Evolutionary conservation across 2,888 invertebrate species (phyloP), one percentile per base, ranked within the genome.

Genomic region (Folsomia manolachei): DNA sequence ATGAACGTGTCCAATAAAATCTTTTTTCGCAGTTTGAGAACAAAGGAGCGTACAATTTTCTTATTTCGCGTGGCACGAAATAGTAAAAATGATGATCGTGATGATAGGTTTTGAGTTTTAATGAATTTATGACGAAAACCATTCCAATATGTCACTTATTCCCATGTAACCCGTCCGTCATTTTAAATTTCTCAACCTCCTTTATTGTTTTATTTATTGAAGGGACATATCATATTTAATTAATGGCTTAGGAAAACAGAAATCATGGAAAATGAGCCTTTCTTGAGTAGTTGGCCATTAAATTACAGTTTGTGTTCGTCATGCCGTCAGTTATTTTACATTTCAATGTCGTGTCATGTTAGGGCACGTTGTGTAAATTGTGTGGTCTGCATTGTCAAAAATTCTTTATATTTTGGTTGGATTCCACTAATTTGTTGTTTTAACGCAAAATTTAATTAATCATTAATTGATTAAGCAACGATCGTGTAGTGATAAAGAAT

Each of bases 61-160:
- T 7, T 19, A 56, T 19, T 56, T 56, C n/a, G 18, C 18, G n/a
- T n/a, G n/a, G n/a, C 19, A 56, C 18, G 56, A 56, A 18, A 56
- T 21, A 21, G 21, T 14, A 56, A 18, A 11, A 11, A 11, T 51
- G 51, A 51, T 51, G 26, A 19, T 66, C 65, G 65, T 66, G 65
- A 66, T 64, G 27, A 66, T 66, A 19, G n/a, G 9, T 23, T 4
- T 52, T 21, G 2, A n/a, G 7, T 39, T 39, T 21, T 66, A 66
- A 66, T 66, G 51, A 51, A 39, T 66, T 66, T 66, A 66, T 51
- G 65, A 39, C 23, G 19, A 51, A 24, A 52, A 27, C 9, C 23
- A 1, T 18, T 19, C 23, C 14, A 51, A 19, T 66, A 2, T 66
- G 65, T 52, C 65, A 66, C 51, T 66, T 52, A 52, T 52, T 66